Evolutionary conservation across 53 echinoderm and acorn worm species (phyloP).

Genomic region (Apostichopus leukothele): DNA sequence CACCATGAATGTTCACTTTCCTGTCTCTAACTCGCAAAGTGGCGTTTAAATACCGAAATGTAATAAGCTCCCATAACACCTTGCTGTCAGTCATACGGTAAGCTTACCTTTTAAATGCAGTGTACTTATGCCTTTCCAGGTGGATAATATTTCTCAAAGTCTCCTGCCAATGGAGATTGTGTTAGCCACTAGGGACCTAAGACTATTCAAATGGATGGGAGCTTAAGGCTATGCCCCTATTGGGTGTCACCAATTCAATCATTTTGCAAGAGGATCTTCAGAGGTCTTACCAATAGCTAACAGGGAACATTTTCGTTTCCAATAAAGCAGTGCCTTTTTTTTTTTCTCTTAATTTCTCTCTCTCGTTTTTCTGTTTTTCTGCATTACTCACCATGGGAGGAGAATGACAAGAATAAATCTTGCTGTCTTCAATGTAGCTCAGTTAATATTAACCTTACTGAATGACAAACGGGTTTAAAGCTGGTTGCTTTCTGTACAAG

Average conservation of each 20-base stretch:
- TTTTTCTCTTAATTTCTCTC: too few species aligned
- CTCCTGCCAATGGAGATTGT: neutral
- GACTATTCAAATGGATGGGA: constrained; percentile 2
- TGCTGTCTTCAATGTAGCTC: too few species aligned
- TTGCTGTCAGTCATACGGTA: neutral
- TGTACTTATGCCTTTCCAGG: neutral
- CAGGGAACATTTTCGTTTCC: neutral
- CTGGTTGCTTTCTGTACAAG: too few species aligned
- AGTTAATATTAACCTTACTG: too few species aligned
- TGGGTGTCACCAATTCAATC: constrained; percentile 8
- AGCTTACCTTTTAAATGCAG: neutral
- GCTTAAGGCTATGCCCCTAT: neutral
- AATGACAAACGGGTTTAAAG: too few species aligned
- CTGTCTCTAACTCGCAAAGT: neutral
- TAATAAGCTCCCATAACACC: constrained; percentile 6
- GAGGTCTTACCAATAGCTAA: neutral
- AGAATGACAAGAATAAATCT: too few species aligned
- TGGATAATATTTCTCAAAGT: neutral
- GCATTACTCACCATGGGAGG: too few species aligned
- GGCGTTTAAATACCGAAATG: neutral
- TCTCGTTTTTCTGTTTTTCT: too few species aligned
- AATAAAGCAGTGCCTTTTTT: too few species aligned
- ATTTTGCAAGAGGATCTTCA: neutral
- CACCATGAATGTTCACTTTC: neutral
- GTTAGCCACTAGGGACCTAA: constrained; percentile 2